Evolutionary conservation across 2,797 vertebrate genomes (phyloP), one percentile per base, ranked within the genome.

Genomic region (Hypotaenidia okinawae): DNA sequence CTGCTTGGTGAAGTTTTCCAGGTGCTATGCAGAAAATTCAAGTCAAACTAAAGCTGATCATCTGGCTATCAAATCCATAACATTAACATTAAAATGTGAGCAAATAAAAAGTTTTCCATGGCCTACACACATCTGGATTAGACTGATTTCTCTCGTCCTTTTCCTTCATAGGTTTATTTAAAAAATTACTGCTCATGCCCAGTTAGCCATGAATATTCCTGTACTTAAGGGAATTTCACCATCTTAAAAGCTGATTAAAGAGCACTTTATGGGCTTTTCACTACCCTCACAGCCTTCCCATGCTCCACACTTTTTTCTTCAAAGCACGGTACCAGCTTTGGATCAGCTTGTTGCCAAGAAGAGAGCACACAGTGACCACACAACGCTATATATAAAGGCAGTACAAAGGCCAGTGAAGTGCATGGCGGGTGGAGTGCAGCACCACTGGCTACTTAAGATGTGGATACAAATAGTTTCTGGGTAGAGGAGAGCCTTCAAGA

Each of bases 371-470:
- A 1, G 24, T 16, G 54, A 35, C 30, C 24, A 4, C 1, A 2
- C 22, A 19, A 17, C 2, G 3, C 35, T 5, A 5, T 16, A 15
- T 0, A 0, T 13, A 32, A 13, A 63, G 43, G 62, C 57, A 41
- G 35, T 6, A 15, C 57, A 43, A 8, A 51, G 35, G 57, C 33
- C 9, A 41, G 28, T 33, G 7, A 4, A 5, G 61, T 28, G 35
- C 61, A 49, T 23, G 39, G 51, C 33, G 52, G 2, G 1, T 33
- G 61, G 11, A 47, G 54, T 22, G 13, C 35, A 19, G 24, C 28
- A 43, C 39, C 54, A 32, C 0, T 5, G 73, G 27, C 30, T 55
- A 1, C 16, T 75, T 75, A 32, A 74, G 62, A n/a, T 30, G 16
- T 22, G 32, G 70, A 15, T 35, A 54, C 24, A 27, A 58, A 28